These are phyloP conservation scores for Papilio machaon DNA, from an alignment of 1,140 invertebrate genomes.

Conservation along the genomic window DNA sequence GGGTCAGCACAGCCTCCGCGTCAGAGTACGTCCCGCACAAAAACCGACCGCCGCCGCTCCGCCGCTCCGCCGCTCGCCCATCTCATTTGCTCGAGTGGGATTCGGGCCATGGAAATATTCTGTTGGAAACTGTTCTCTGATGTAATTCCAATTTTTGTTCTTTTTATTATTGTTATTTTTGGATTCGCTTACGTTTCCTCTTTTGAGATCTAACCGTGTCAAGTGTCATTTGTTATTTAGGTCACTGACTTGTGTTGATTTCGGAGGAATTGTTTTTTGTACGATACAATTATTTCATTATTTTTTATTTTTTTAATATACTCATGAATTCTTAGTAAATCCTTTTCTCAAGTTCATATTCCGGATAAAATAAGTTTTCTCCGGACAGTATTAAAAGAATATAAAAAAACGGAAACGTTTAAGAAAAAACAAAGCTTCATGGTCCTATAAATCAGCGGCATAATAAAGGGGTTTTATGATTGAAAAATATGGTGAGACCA, in stretches of 20 bases:
- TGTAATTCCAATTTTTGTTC: constrained; percentile 6
- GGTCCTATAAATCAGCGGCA: not conserved
- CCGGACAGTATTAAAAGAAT: not conserved
- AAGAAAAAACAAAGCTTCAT: not conserved
- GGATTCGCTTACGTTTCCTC: constrained; percentile 7
- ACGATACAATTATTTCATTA: too few species aligned
- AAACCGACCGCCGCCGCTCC: not conserved
- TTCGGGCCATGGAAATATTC: constrained; percentile 16
- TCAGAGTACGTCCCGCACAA: constrained; percentile 17
- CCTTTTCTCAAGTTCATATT: not conserved
- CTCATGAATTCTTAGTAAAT: not conserved
- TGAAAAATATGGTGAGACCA: not conserved
- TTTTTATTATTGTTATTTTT: constrained; percentile 22
- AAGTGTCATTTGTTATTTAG: constrained; percentile 15
- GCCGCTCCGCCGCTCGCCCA: not conserved
- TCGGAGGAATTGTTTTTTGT: not conserved
- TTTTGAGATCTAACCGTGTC: not conserved
- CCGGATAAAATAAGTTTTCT: not conserved
- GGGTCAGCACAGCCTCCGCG: constrained; percentile 16
- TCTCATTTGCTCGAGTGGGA: constrained; percentile 24
- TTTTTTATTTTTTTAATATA: not conserved
- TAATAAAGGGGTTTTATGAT: constrained; percentile 6
- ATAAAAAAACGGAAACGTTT: not conserved
- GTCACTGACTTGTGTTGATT: constrained; percentile 16
- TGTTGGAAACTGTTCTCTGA: not conserved